phyloP scores from a whole-genome alignment of 2,113 vertebrate species.

The Martes martes region DNA sequence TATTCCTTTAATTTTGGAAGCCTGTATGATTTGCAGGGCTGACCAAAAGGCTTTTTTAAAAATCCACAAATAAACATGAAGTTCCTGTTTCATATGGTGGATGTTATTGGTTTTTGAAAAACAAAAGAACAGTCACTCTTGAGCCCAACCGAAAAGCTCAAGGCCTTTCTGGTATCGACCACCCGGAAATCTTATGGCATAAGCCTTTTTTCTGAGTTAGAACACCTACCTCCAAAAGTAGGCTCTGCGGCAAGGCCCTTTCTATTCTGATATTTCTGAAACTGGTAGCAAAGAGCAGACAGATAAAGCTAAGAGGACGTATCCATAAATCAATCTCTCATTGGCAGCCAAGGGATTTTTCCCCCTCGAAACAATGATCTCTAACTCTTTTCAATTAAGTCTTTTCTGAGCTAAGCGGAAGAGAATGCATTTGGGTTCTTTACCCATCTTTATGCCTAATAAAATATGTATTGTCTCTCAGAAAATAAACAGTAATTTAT shows the following conservation, averaged over 20 bases:
- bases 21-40: conserved; percentile 69
- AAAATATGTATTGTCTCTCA: neutral
- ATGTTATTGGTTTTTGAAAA: conserved; percentile 54
- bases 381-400: neutral
- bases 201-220: neutral
- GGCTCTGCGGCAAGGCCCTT: neutral
- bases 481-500: neutral
- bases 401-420: neutral
- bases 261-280: neutral
- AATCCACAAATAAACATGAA: conserved; percentile 70
- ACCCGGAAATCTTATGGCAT: neutral
- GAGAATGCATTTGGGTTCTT: neutral
- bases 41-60: conserved; percentile 43
- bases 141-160: neutral
- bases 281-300: neutral
- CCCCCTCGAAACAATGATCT: neutral
- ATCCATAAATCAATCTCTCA: neutral
- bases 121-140: conserved; percentile 49
- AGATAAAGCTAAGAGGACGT: neutral
- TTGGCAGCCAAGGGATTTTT: neutral
- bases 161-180: neutral
- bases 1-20: conserved; percentile 72
- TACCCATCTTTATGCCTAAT: neutral
- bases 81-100: conserved; percentile 63
- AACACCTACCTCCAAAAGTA: neutral